These are phyloP conservation scores for Saturnia pavonia DNA, from an alignment of 2,888 invertebrate genomes.

Conservation along the genomic window DNA sequence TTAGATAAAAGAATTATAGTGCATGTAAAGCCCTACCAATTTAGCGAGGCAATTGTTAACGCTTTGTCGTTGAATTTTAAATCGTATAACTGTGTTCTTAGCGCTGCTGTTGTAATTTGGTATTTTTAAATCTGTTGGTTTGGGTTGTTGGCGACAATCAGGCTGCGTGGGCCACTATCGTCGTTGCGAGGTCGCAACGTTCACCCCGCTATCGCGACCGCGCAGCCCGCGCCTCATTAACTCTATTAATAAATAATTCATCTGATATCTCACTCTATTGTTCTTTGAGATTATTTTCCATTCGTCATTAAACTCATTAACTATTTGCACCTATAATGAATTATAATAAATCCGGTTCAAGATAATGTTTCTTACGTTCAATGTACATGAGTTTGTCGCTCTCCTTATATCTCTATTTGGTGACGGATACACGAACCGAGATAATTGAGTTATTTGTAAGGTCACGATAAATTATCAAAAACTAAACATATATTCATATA, in stretches of 20 bases:
- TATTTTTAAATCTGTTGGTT: constrained; percentile 50
- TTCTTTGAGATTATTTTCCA: constrained; percentile 68
- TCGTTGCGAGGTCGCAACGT: constrained; percentile 70
- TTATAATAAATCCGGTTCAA: constrained; percentile 10
- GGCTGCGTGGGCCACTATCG: constrained; percentile 80
- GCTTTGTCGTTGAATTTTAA: constrained; percentile 25
- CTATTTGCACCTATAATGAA: constrained; percentile 21
- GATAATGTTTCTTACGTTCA: neutral
- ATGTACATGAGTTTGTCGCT: neutral
- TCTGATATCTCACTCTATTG: constrained; percentile 72
- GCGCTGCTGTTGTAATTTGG: constrained; percentile 32
- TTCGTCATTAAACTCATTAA: constrained; percentile 36
- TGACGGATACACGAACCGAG: neutral
- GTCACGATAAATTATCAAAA: neutral
- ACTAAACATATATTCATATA: neutral
- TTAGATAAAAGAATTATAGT: constrained; percentile 36
- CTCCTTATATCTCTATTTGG: neutral
- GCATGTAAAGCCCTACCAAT: constrained; percentile 27
- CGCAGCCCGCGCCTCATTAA: constrained; percentile 64
- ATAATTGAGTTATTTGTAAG: neutral
- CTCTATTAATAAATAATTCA: constrained; percentile 79
- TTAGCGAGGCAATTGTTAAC: constrained; percentile 17
- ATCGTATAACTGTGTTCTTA: constrained; percentile 28
- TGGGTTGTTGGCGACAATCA: constrained; percentile 74
- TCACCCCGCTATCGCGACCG: constrained; percentile 73